Evolutionary conservation across 2,888 invertebrate species (phyloP), one percentile per base, ranked within the genome.

Genomic region (Globia sparganii): DNA sequence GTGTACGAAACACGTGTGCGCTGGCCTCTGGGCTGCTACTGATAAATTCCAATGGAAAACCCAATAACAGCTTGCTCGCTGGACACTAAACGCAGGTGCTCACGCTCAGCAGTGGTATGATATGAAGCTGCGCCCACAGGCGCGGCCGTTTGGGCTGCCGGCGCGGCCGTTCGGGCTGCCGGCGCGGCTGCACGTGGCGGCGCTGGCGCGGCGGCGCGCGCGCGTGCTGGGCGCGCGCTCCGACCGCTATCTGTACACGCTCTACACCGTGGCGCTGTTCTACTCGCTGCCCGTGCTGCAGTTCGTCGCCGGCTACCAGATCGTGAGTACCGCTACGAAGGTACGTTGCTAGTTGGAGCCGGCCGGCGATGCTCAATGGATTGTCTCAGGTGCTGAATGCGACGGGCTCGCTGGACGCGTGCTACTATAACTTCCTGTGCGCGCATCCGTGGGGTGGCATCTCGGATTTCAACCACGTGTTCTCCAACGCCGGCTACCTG

Each of bases 381-480:
- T 13, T 6, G 37, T 31, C 28, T 77, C 94, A 98, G 97, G 97
- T 98, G 4, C 94, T 99, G 88, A 97, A 98, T 93, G 95, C 97
- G 80, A 98, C 98, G 0, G 99, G 99, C n/a, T 98, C 99, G 92
- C 97, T 98, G 94, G 99, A 99, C 96, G 95, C 98, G 83, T 99
- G 99, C 95, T 99, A 98, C 95, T 99, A 99, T 96, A 99, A 99
- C 95, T 99, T 99, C 95, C 96, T 98, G 81, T 99, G 99, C 94
- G 98, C 98, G 56, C 98, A 98, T 95, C 98, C 98, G 0, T 95
- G 98, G 72, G 98, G 98, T 72, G 95, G 97, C 59, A 94, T 99
- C 72, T 97, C 98, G 68, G 98, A 99, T 92, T 99, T 99, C 94
- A 99, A 99, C 97, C 99, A 99, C 93, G 97, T 99, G 73, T 98